These are phyloP conservation scores for Oxyteleia sp. DNA, from an alignment of 2,888 invertebrate species.

Conservation along the genomic window DNA sequence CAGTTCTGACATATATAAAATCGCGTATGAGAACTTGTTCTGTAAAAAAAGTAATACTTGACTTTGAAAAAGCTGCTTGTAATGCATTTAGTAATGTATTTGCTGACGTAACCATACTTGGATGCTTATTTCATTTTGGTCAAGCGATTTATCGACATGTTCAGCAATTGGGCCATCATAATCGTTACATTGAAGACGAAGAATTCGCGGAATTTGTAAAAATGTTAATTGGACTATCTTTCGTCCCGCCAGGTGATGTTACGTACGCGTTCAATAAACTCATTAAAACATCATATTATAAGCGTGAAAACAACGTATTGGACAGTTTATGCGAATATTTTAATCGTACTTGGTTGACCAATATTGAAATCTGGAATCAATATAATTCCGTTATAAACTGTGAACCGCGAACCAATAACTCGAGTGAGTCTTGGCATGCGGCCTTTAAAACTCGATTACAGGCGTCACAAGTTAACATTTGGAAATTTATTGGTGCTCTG, in stretches of 20 bases:
- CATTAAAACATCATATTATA: background rate
- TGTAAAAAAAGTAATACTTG: background rate
- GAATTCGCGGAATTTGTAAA: background rate
- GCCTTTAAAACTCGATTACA: constrained; percentile 5
- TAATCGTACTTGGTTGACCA: background rate
- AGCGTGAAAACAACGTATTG: background rate
- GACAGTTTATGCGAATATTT: background rate
- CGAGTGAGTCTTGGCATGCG: constrained; percentile 27
- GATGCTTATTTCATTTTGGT: constrained; percentile 5
- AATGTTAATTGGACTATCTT: background rate
- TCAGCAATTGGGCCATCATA: constrained; percentile 2
- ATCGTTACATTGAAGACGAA: background rate
- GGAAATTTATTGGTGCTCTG: constrained; percentile 1
- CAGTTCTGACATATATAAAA: background rate
- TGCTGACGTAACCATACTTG: background rate
- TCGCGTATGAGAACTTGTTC: background rate
- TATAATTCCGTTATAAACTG: constrained; percentile 4
- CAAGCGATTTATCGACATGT: constrained; percentile 10
- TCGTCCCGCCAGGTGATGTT: background rate
- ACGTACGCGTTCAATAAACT: constrained; percentile 8
- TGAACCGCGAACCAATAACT: constrained; percentile 19
- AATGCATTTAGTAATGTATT: background rate
- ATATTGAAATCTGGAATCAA: constrained; percentile 23
- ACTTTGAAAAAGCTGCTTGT: constrained; percentile 18
- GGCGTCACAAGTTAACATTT: constrained; percentile 1